These are phyloP conservation scores for Notechis scutatus DNA, from an alignment of 2,113 vertebrate species.

Conservation along the genomic window DNA sequence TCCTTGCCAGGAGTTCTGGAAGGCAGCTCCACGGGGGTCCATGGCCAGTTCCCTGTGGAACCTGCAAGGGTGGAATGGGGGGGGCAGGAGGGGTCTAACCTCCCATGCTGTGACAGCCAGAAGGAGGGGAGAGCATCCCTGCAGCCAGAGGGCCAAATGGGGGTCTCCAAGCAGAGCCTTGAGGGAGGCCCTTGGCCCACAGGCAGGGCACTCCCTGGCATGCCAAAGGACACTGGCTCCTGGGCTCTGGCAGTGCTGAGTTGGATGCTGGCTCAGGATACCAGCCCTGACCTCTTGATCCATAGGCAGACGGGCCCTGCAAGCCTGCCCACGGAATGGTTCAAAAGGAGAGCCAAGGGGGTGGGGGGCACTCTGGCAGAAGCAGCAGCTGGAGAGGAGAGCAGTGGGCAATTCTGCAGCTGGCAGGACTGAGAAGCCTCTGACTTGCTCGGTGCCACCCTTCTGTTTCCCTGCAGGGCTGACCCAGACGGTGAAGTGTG, in stretches of 20 bases:
- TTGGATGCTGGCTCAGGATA: background rate
- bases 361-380: background rate
- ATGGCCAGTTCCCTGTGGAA: background rate
- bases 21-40: background rate
- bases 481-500: conserved; percentile 87
- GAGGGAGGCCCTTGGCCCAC: background rate
- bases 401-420: too few relatives aligned
- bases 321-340: background rate
- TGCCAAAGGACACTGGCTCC: background rate
- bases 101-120: background rate
- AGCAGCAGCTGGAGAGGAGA: background rate
- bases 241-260: background rate
- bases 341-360: background rate
- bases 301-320: too few relatives aligned
- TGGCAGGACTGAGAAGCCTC: background rate
- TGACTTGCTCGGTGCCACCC: background rate
- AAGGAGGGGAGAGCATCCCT: background rate
- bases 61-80: background rate
- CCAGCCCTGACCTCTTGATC: background rate
- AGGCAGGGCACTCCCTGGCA: background rate
- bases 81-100: background rate
- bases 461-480: conserved; percentile 73
- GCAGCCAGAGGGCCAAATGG: background rate
- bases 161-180: background rate
- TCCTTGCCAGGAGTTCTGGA: background rate